Conservation (phyloP, 2,113 vertebrate genomes). For the Morone chrysops region DNA sequence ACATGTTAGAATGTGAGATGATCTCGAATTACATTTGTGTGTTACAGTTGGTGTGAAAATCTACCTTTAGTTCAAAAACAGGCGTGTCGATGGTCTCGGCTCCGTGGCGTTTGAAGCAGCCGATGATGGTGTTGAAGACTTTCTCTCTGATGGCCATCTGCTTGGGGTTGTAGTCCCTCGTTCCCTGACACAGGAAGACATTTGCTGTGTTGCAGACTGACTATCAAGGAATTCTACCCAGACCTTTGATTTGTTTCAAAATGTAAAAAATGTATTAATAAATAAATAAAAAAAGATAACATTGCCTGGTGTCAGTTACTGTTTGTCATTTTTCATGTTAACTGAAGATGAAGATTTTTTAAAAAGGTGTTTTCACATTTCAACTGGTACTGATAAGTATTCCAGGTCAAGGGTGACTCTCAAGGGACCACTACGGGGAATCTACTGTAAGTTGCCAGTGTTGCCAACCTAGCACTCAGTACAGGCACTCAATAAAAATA, state of each 20-base stretch:
- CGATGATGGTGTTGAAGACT: constrained; percentile 89
- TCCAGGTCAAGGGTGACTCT: no score
- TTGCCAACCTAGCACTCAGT: no score
- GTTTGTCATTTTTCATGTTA: background rate
- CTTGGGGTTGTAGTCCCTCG: constrained; percentile 93
- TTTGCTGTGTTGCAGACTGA: background rate
- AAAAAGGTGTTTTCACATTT: background rate
- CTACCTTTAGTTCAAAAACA: constrained; percentile 97
- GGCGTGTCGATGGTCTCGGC: constrained; percentile 97
- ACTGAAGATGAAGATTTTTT: background rate
- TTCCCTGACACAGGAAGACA: constrained; percentile 84
- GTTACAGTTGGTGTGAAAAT: background rate
- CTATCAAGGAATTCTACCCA: background rate
- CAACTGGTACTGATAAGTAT: no score
- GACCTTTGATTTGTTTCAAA: no score
- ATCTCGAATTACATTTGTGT: background rate
- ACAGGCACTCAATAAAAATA: no score
- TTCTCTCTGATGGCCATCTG: constrained; percentile 98
- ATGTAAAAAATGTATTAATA: background rate
- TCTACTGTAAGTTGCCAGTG: no score
- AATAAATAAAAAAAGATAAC: no score
- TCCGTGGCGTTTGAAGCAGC: constrained; percentile 95
- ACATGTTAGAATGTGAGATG: background rate
- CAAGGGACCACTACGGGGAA: no score
- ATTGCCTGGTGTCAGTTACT: background rate